Evolutionary conservation across 2,888 invertebrate genomes (phyloP), one percentile per base, ranked within the genome.

Genomic region (Melipona beecheii): DNA sequence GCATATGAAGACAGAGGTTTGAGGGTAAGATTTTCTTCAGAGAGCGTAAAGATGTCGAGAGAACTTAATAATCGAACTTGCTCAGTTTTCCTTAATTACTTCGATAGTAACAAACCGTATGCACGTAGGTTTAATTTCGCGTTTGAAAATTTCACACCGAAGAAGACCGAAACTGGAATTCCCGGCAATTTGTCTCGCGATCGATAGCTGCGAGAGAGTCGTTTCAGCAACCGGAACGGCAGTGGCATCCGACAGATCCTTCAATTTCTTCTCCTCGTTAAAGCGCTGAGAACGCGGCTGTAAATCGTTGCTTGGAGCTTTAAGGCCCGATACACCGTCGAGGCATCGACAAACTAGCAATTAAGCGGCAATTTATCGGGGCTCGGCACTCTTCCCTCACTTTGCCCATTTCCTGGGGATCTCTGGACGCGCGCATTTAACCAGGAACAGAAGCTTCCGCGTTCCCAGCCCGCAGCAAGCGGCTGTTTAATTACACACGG

Each of bases 321-420:
- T 27, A 36, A 31, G 54, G 24, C 21, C 36, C 81, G 62, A 78
- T 78, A 73, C 19, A 58, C 24, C 24, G 24, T 13, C 49, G 24
- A 56, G 49, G 58, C 81, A 62, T 73, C 72, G 68, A 73, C 72
- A 78, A 81, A 81, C 69, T 21, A 50, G 77, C 77, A 58, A 81
- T 81, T 77, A 81, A 77, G 56, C 52, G n/a, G 56, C 54, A 50
- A 78, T 78, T 81, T 73, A 64, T 66, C 70, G 56, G 50, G 69
- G 13, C 36, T 4, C 6, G 43, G 43, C 43, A 43, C 54, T n/a
- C 13, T 43, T 60, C 4, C 4, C 11, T 5, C 11, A n/a, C 52
- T 58, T 58, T 58, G 15, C 19, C n/a, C 43, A 3, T 5, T 77
- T 50, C 24, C 31, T n/a, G 1, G n/a, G 43, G 24, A 58, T 58